Evolutionary conservation across 2,888 invertebrate genomes (phyloP).

Genomic region (Ferdinandea cuprea): DNA sequence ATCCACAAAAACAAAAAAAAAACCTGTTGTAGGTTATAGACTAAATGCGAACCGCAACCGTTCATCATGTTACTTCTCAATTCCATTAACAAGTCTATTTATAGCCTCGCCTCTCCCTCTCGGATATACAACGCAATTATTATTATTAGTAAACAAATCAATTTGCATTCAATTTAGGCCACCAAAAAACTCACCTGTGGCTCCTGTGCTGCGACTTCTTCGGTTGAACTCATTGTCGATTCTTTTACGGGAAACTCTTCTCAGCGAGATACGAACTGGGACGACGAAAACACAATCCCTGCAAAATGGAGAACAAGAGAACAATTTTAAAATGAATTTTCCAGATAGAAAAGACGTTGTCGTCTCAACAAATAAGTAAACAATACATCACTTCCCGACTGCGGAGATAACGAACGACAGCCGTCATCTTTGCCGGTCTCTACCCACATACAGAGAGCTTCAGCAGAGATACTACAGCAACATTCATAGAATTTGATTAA

Average conservation of each 20-base stretch:
- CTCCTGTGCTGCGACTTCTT: slow-evolving; percentile 60
- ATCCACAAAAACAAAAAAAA: too few relatives aligned
- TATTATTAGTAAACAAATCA: slow-evolving; percentile 38
- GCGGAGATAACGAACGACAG: slow-evolving; percentile 12
- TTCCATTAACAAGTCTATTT: slow-evolving; percentile 40
- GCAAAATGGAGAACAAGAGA: slow-evolving; percentile 36
- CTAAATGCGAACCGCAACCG: neutral
- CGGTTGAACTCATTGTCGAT: slow-evolving; percentile 61
- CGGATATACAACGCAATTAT: slow-evolving; percentile 24
- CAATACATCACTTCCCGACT: slow-evolving; percentile 13
- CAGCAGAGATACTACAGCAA: neutral
- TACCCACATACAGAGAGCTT: too few relatives aligned
- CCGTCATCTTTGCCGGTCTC: too few relatives aligned
- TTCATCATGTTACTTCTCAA: slow-evolving; percentile 12
- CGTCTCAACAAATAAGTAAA: slow-evolving; percentile 29
- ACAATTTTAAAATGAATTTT: slow-evolving; percentile 40
- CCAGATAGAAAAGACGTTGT: too few relatives aligned
- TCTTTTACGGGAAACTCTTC: slow-evolving; percentile 16
- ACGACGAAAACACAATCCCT: slow-evolving; percentile 22
- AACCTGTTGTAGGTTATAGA: too few relatives aligned
- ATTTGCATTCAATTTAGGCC: slow-evolving; percentile 24
- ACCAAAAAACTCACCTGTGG: slow-evolving; percentile 60
- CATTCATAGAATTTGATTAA: slow-evolving; percentile 14
- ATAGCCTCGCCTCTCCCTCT: neutral
- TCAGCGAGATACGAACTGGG: slow-evolving; percentile 6